A percentile compares a stretch with the other conserved stretches of the same genome.
Evolutionary conservation across 2,113 vertebrate species (phyloP).

Genomic region (Proteles cristata): DNA sequence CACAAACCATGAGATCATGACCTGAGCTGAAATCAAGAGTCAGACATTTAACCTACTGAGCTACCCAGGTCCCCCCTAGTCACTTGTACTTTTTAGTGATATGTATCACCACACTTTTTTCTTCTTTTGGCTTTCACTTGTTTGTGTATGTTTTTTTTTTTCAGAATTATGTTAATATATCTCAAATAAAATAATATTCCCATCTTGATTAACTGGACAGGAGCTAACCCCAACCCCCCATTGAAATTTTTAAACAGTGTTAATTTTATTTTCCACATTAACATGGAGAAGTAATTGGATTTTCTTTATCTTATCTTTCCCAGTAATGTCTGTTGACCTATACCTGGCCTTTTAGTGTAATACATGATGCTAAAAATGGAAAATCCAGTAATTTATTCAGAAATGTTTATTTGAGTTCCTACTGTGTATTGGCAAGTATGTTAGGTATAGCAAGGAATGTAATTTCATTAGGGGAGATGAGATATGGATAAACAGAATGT

Average conservation of each 20-base stretch:
- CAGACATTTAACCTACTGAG: too few species aligned
- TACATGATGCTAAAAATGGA: not conserved
- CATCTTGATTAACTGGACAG: not conserved
- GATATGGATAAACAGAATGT: not conserved
- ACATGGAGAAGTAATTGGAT: not conserved
- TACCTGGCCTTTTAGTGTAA: not conserved
- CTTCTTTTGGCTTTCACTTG: not conserved
- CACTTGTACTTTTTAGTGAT: not conserved
- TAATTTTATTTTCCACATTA: not conserved
- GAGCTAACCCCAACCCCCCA: not conserved
- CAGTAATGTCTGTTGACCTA: not conserved
- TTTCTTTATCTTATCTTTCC: slow-evolving; percentile 11
- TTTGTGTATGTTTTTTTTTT: not conserved
- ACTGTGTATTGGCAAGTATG: not conserved
- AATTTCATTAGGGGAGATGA: not conserved
- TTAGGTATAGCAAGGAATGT: not conserved
- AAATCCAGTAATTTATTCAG: not conserved
- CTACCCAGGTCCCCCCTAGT: not conserved
- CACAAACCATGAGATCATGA: too few species aligned
- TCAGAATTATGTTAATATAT: slow-evolving; percentile 15
- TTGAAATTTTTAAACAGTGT: not conserved
- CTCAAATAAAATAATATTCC: not conserved
- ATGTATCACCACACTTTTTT: not conserved
- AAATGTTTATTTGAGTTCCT: not conserved
- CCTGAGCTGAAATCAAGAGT: too few species aligned